Conservation (phyloP, 1,140 invertebrate genomes). For the Capitella teleta region DNA sequence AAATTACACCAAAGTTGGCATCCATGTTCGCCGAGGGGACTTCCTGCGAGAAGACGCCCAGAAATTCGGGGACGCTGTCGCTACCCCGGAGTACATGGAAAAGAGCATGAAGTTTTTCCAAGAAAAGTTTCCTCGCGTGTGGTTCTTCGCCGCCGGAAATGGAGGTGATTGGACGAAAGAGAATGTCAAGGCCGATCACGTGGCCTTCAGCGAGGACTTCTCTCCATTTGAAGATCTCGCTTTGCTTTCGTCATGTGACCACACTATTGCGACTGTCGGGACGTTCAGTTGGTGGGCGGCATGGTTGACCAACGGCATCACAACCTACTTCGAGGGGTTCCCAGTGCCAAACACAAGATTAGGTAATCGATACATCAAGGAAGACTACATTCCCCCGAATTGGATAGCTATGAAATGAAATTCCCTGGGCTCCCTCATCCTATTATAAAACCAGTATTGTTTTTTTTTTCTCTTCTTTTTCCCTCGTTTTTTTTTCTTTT, state of each 20-base stretch:
- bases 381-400: too few species aligned
- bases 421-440: too few species aligned
- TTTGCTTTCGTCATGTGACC: slow-evolving; percentile 21
- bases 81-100: not conserved
- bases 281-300: slow-evolving; percentile 30
- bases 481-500: too few species aligned
- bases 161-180: not conserved
- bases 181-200: not conserved
- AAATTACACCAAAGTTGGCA: not conserved
- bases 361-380: too few species aligned
- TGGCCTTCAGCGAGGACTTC: not conserved
- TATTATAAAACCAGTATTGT: too few species aligned
- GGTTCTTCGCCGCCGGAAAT: not conserved
- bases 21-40: not conserved
- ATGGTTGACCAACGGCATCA: slow-evolving; percentile 18
- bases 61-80: not conserved
- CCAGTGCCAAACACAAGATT: too few species aligned
- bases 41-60: too few species aligned
- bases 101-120: not conserved
- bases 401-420: too few species aligned
- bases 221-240: slow-evolving; percentile 18
- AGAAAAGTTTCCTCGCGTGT: not conserved
- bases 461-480: too few species aligned
- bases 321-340: slow-evolving; percentile 17
- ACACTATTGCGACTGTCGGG: slow-evolving; percentile 26